Evolutionary conservation across 30 jellyfish, hydroid and myxozoan species (phyloP).

Genomic region (Phacellophora camtschatica): DNA sequence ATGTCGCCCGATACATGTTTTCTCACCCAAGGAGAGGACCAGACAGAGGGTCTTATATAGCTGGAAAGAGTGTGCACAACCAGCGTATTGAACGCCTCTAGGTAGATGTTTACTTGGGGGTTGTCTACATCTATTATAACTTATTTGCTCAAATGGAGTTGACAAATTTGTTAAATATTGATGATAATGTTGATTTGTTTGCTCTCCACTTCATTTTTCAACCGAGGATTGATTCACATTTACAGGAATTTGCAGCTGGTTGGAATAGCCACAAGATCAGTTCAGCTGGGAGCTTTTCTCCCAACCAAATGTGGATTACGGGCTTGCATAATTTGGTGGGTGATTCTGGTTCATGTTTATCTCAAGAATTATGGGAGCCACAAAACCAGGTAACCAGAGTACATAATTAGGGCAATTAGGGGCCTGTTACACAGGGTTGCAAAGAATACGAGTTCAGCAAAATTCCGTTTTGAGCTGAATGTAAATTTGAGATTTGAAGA

Average conservation of each 20-base stretch:
- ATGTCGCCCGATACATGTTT: conserved; percentile 22
- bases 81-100: conserved; percentile 26
- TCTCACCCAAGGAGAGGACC: conserved; percentile 21
- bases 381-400: too few species aligned
- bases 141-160: neutral
- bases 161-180: neutral
- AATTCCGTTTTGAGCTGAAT: too few species aligned
- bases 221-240: conserved; percentile 9
- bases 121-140: neutral
- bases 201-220: neutral
- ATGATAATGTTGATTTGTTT: neutral
- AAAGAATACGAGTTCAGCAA: too few species aligned
- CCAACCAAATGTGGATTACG: conserved; percentile 3
- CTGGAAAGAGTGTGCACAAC: conserved; percentile 18
- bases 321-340: neutral
- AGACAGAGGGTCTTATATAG: conserved; percentile 6
- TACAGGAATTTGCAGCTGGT: neutral
- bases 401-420: too few species aligned
- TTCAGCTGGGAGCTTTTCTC: neutral
- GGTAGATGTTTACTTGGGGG: conserved; percentile 7
- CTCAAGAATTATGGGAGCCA: neutral
- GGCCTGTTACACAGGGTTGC: too few species aligned
- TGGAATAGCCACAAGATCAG: conserved; percentile 13
- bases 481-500: too few species aligned
- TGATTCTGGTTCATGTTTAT: neutral